Conservation (phyloP, 1,140 invertebrate genomes). For the Cephus cinctus region DNA sequence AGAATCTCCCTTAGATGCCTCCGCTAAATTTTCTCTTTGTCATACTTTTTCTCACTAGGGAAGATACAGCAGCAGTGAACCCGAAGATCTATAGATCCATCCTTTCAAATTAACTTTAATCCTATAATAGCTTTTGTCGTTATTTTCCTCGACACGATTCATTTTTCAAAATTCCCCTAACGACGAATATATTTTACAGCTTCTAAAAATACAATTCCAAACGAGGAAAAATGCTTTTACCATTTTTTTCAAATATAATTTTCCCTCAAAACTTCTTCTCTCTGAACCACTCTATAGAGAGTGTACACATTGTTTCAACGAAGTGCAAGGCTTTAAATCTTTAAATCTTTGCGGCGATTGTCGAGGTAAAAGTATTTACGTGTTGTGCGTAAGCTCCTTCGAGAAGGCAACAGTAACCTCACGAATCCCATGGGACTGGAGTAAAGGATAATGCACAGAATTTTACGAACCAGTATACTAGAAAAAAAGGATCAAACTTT, state of each 20-base stretch:
- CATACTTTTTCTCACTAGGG: background rate
- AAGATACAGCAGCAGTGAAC: background rate
- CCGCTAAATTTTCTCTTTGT: background rate
- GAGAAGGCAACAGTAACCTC: background rate
- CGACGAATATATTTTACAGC: no score
- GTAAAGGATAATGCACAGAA: background rate
- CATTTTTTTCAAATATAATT: no score
- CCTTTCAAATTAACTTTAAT: background rate
- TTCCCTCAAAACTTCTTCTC: no score
- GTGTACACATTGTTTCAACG: no score
- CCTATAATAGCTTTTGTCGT: background rate
- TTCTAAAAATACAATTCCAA: no score
- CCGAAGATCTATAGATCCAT: background rate
- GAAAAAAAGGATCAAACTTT: background rate
- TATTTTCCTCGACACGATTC: constrained; percentile 1
- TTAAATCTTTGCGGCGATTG: no score
- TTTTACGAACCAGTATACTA: background rate
- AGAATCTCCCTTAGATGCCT: constrained; percentile 31
- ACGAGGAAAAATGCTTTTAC: no score
- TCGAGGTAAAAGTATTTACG: constrained; percentile 2
- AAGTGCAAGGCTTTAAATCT: no score
- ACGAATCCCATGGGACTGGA: background rate
- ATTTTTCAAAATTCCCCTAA: constrained; percentile 11
- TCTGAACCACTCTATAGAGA: no score
- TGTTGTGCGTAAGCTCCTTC: constrained; percentile 1